These are phyloP conservation scores for Rhizoglyphus robini DNA, from an alignment of 1,140 invertebrate genomes.

Conservation along the genomic window DNA sequence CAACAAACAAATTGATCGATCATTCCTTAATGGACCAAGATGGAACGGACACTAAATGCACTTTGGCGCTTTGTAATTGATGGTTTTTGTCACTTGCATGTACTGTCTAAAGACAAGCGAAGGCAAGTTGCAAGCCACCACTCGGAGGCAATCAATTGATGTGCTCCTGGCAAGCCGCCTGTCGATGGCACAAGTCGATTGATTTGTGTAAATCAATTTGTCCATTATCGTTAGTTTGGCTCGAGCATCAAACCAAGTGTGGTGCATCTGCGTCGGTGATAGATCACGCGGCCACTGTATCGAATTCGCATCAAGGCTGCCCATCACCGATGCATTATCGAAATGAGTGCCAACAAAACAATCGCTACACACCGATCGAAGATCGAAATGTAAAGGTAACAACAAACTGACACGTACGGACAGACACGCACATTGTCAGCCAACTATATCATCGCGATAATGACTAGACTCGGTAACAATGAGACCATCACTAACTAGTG, in stretches of 20 bases:
- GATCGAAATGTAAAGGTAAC: too few relatives aligned
- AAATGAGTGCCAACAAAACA: too few relatives aligned
- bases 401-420: too few relatives aligned
- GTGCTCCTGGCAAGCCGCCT: neutral
- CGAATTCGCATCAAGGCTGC: neutral
- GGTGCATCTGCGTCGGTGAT: neutral
- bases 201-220: slow-evolving; percentile 13
- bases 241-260: neutral
- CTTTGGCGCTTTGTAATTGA: neutral
- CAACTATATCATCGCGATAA: too few relatives aligned
- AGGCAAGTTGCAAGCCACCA: neutral
- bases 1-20: slow-evolving; percentile 6
- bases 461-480: neutral
- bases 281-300: neutral
- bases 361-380: too few relatives aligned
- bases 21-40: neutral
- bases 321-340: too few relatives aligned
- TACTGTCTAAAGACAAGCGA: neutral
- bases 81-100: slow-evolving; percentile 1
- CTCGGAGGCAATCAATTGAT: neutral
- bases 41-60: neutral
- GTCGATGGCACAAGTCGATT: neutral
- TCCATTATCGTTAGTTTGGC: slow-evolving; percentile 4
- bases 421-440: neutral
- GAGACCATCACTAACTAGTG: neutral